A percentile compares a stretch with the other conserved stretches of the same genome.
These are phyloP conservation scores for Drosophila bocki DNA, from an alignment of 1,140 invertebrate genomes.

Conservation along the genomic window DNA sequence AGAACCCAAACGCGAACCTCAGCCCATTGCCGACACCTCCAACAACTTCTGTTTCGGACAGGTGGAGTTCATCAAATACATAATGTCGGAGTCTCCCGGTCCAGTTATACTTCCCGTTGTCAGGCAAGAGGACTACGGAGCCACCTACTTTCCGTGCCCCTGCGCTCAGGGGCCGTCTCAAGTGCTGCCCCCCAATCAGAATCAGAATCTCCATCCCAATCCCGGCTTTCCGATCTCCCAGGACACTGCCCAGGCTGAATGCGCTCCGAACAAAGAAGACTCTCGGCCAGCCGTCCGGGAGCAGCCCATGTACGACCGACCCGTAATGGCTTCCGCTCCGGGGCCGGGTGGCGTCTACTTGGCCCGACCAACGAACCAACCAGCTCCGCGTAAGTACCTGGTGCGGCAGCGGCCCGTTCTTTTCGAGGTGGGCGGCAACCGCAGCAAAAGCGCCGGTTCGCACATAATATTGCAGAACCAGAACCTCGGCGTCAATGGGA, in stretches of 20 bases:
- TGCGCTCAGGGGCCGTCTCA: slow-evolving; percentile 4
- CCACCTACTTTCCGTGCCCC: background rate
- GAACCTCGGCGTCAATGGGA: background rate
- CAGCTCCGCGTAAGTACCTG: background rate
- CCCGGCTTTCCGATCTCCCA: background rate
- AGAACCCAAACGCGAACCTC: background rate
- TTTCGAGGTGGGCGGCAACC: slow-evolving; percentile 26
- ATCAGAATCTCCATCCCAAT: background rate
- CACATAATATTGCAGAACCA: slow-evolving; percentile 1
- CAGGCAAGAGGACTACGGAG: background rate
- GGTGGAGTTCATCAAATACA: slow-evolving; percentile 23
- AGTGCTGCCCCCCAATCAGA: background rate
- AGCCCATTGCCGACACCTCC: background rate
- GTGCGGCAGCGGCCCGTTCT: slow-evolving; percentile 14
- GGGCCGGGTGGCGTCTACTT: background rate
- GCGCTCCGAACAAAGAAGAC: background rate
- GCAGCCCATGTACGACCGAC: background rate
- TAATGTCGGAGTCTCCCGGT: slow-evolving; percentile 1
- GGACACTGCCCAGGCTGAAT: background rate
- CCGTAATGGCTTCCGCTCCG: background rate
- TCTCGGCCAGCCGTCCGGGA: background rate
- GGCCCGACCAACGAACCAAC: background rate
- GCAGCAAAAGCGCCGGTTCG: background rate
- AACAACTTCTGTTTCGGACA: slow-evolving; percentile 1
- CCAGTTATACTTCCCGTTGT: background rate